A percentile compares a stretch with the other conserved stretches of the same genome.
These are phyloP conservation scores for Andrena minutula DNA, from an alignment of 2,888 invertebrate genomes.

Conservation along the genomic window DNA sequence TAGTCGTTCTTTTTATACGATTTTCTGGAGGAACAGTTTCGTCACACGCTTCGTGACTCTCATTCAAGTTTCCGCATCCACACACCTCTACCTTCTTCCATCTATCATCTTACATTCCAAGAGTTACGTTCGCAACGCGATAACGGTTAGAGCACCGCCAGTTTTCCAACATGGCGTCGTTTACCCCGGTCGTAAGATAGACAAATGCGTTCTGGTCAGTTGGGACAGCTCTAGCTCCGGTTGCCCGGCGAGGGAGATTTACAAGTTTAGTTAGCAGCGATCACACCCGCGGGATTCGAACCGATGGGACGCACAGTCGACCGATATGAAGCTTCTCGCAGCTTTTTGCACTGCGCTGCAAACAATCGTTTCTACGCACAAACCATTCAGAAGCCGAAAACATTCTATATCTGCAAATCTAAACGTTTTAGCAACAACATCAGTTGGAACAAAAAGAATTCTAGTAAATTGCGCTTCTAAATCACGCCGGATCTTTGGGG, in stretches of 20 bases:
- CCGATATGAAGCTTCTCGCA: slow-evolving; percentile 73
- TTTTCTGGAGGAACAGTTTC: too few relatives aligned
- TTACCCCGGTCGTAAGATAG: slow-evolving; percentile 79
- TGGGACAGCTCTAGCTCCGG: slow-evolving; percentile 77
- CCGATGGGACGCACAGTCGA: slow-evolving; percentile 57
- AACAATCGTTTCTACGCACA: neutral
- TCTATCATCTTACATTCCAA: neutral
- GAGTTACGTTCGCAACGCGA: slow-evolving; percentile 1
- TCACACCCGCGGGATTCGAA: slow-evolving; percentile 83
- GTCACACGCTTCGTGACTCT: too few relatives aligned
- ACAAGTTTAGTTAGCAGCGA: slow-evolving; percentile 85
- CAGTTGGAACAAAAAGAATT: neutral
- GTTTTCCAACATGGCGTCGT: slow-evolving; percentile 49
- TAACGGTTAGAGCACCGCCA: slow-evolving; percentile 15
- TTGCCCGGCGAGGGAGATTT: slow-evolving; percentile 80
- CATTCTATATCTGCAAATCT: neutral
- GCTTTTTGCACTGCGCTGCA: slow-evolving; percentile 26
- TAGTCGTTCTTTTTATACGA: too few relatives aligned
- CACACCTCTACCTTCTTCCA: neutral
- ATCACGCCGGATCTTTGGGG: neutral
- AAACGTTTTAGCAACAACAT: neutral
- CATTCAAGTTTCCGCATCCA: too few relatives aligned
- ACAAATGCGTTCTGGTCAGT: slow-evolving; percentile 85
- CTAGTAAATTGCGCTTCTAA: neutral
- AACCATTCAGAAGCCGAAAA: neutral